phyloP scores from a whole-genome alignment of 2,797 vertebrate species.

The Sparidentex hasta region DNA sequence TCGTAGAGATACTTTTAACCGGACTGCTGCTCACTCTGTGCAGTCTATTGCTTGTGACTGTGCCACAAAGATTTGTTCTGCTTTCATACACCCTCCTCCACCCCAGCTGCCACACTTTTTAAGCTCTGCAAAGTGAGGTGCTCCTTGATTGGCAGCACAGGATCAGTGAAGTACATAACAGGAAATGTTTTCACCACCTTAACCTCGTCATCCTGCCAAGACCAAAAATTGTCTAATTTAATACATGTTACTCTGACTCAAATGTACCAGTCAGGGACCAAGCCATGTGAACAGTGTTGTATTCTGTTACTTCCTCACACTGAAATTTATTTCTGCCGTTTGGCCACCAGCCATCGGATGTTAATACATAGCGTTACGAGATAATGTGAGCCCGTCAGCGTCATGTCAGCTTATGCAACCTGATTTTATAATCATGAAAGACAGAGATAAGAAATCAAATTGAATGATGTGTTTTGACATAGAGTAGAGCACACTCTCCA shows the following conservation, averaged over 20 bases:
- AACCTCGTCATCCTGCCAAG: constrained; percentile 39
- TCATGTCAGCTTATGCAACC: not conserved
- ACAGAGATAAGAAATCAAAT: not conserved
- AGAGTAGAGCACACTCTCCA: not conserved
- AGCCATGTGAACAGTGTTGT: constrained; percentile 5
- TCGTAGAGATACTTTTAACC: constrained; percentile 35
- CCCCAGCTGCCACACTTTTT: constrained; percentile 48
- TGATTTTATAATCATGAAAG: constrained; percentile 28
- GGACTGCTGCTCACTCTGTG: constrained; percentile 38
- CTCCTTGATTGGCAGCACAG: constrained; percentile 64
- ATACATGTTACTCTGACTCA: constrained; percentile 11
- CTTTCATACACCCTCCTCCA: constrained; percentile 55
- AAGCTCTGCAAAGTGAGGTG: constrained; percentile 32
- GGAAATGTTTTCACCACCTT: constrained; percentile 41
- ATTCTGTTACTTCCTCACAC: constrained; percentile 1
- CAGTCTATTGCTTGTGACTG: constrained; percentile 32
- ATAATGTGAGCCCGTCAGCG: constrained; percentile 18
- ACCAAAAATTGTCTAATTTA: constrained; percentile 32
- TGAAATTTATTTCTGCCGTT: constrained; percentile 19
- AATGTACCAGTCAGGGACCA: not conserved
- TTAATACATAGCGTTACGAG: constrained; percentile 17
- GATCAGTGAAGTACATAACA: constrained; percentile 45
- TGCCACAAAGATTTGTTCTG: constrained; percentile 51
- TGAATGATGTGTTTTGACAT: constrained; percentile 9
- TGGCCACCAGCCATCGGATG: constrained; percentile 16